Evolutionary conservation across 2,113 vertebrate genomes (phyloP), one percentile per base, ranked within the genome.

Genomic region (Chloropsis hardwickii): DNA sequence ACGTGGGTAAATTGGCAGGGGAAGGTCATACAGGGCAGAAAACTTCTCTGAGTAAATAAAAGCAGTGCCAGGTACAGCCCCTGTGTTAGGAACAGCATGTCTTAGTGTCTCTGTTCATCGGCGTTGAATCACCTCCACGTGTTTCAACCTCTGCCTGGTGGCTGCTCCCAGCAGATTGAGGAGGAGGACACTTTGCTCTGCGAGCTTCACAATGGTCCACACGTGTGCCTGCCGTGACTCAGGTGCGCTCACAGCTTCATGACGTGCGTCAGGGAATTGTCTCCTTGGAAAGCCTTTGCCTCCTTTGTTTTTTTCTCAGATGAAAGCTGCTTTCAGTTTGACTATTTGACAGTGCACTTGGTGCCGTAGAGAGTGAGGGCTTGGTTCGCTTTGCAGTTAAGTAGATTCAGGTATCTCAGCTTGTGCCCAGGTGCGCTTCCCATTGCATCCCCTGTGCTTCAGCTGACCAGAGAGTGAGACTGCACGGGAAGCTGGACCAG

Each of bases 141-240:
- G 82, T 90, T 69, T 78, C 92, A 96, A 24, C 92, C 72, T 83
- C 74, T 96, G 92, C 92, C 85, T 86, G 93, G 51, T 56, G 85
- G 81, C 44, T 96, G 94, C 94, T 95, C 86, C 76, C n/a, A 31
- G 94, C 77, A 74, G 80, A 42, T 58, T 91, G 94, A 91, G 95
- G 93, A 97, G 94, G 95, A 97, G 84, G 84, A 90, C 91, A 89
- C 72, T n/a, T 95, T 7, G 10, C 92, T 89, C 86, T 80, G 74
- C 37, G 37, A 37, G 37, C 37, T 37, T 82, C 88, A 79, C 90
- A 79, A 25, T 82, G 87, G 93, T 85, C 87, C 90, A 62, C 84
- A 77, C 58, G 91, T 96, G 93, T 94, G 87, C 90, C 5, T 94
- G 87, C 90, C 5, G 45, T 96, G 93, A 91, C 87, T 95, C 85